A percentile compares a stretch with the other conserved stretches of the same genome.
Evolutionary conservation across 92 coral and sea anemone species (phyloP).

Genomic region (Plumapathes pennacea): DNA sequence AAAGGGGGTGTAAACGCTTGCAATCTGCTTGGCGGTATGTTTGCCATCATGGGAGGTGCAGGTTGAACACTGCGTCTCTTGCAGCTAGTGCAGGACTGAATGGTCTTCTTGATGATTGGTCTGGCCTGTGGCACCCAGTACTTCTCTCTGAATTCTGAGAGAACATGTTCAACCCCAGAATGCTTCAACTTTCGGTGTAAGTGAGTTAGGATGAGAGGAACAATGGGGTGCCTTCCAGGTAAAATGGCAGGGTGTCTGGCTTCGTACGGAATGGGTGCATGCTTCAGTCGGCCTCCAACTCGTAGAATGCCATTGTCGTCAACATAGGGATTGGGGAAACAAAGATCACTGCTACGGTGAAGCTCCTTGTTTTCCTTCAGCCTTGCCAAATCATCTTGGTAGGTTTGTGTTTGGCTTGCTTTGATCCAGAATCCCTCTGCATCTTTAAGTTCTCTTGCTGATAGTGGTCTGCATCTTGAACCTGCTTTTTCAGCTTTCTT

Average conservation of each 20-base stretch:
- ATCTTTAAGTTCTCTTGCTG: conserved; percentile 6
- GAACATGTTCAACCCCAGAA: conserved; percentile 25
- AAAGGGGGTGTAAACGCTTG: conserved; percentile 22
- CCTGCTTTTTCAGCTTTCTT: neutral
- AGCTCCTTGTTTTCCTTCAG: conserved; percentile 21
- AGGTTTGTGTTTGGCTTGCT: conserved; percentile 25
- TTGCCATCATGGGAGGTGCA: too few relatives aligned
- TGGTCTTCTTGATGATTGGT: too few relatives aligned
- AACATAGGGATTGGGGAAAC: conserved; percentile 16
- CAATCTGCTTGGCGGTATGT: conserved; percentile 14
- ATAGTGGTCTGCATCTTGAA: neutral
- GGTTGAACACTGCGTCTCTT: too few relatives aligned
- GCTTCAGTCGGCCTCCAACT: conserved; percentile 35
- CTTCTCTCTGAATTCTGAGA: conserved; percentile 20
- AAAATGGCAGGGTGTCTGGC: conserved; percentile 15
- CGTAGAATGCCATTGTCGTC: conserved; percentile 25
- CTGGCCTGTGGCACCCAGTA: conserved; percentile 17
- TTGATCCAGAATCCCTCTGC: conserved; percentile 25
- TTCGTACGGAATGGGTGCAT: conserved; percentile 25
- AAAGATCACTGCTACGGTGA: conserved; percentile 14
- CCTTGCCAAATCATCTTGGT: conserved; percentile 3
- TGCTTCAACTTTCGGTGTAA: conserved; percentile 22
- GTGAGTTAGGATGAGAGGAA: conserved; percentile 1
- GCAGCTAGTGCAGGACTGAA: too few relatives aligned
- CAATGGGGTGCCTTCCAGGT: neutral